A percentile compares a stretch with the other conserved stretches of the same genome.
Evolutionary conservation across 2,888 invertebrate genomes (phyloP).

Genomic region (Pedicia rivosa): DNA sequence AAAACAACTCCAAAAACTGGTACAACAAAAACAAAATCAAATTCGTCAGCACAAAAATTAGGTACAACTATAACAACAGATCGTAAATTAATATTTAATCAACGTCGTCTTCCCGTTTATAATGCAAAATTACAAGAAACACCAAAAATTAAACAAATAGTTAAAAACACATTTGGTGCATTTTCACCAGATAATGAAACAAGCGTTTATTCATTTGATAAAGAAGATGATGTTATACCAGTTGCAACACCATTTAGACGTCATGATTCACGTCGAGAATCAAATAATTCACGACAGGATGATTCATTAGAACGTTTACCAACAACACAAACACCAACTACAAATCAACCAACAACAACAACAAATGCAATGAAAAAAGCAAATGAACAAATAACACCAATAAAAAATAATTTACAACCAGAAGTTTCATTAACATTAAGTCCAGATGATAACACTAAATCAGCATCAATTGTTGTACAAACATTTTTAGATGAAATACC

Average conservation of each 20-base stretch:
- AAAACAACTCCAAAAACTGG: neutral
- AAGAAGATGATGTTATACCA: slow-evolving; percentile 40
- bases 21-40: slow-evolving; percentile 2
- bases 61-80: slow-evolving; percentile 9
- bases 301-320: slow-evolving; percentile 18
- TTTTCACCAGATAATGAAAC: slow-evolving; percentile 53
- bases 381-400: slow-evolving; percentile 2
- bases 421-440: slow-evolving; percentile 26
- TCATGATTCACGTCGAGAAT: slow-evolving; percentile 31
- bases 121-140: slow-evolving; percentile 36
- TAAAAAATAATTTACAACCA: slow-evolving; percentile 14
- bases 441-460: slow-evolving; percentile 31
- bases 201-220: slow-evolving; percentile 55
- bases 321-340: neutral
- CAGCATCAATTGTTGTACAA: slow-evolving; percentile 36
- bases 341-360: slow-evolving; percentile 16
- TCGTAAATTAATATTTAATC: slow-evolving; percentile 26
- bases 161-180: slow-evolving; percentile 27
- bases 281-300: slow-evolving; percentile 13
- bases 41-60: slow-evolving; percentile 8
- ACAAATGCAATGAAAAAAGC: slow-evolving; percentile 13
- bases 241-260: slow-evolving; percentile 40
- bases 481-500: slow-evolving; percentile 33
- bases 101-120: slow-evolving; percentile 39
- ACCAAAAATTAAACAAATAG: slow-evolving; percentile 21